Percentiles rank a stretch among this genome's conserved stretches.
Evolutionary conservation across 30 jellyfish, hydroid and myxozoan species (phyloP).

Genomic region (Catostylus mosaicus): DNA sequence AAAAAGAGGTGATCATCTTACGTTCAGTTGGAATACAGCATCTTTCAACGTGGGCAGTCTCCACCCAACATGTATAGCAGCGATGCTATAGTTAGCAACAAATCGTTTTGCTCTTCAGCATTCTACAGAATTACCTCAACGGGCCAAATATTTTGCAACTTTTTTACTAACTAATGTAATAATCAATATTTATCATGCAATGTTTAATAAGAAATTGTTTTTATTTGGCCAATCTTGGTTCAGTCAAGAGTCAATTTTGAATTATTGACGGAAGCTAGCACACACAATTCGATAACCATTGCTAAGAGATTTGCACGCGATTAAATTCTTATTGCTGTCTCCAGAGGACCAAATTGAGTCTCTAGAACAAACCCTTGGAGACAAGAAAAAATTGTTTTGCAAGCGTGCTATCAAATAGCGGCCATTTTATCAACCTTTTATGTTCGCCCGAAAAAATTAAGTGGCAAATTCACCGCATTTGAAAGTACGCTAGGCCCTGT

Average conservation of each 20-base stretch:
- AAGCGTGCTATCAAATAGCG: not conserved
- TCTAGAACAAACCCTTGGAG: not conserved
- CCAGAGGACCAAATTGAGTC: not conserved
- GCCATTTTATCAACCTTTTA: not conserved
- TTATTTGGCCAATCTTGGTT: not conserved
- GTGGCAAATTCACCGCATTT: too few species aligned
- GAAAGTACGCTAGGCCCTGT: not conserved
- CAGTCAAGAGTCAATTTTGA: not conserved
- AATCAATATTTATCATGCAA: not conserved
- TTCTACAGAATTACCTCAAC: too few species aligned
- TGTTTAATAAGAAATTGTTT: not conserved
- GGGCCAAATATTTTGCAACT: not conserved
- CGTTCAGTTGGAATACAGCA: too few species aligned
- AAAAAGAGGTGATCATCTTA: too few species aligned
- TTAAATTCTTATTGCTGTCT: not conserved
- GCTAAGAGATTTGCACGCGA: not conserved
- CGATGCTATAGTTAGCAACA: too few species aligned
- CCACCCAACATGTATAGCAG: too few species aligned
- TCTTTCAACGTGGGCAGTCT: too few species aligned
- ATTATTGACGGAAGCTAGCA: not conserved
- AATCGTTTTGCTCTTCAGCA: too few species aligned
- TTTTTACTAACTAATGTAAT: not conserved
- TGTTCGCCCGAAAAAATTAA: too few species aligned
- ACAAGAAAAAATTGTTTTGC: not conserved
- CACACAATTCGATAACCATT: too few species aligned